phyloP scores from a whole-genome alignment of 2,888 invertebrate genomes.

The Rhamphomyia laevipes region DNA sequence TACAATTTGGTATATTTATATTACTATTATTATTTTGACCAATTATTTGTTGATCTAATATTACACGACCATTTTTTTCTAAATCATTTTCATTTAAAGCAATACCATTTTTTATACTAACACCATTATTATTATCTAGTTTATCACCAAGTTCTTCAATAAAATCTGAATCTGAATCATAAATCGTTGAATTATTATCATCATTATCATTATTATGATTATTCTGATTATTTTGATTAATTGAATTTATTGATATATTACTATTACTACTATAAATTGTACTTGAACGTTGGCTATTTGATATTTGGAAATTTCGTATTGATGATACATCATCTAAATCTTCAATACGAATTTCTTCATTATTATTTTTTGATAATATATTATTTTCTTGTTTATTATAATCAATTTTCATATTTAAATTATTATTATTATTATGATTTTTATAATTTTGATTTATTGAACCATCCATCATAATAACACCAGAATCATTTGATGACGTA shows the following conservation, averaged over 20 bases:
- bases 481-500: conserved; percentile 32
- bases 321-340: background rate
- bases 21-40: background rate
- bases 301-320: background rate
- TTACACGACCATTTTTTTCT: background rate
- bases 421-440: too few species aligned
- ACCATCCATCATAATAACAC: conserved; percentile 26
- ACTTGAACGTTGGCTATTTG: background rate
- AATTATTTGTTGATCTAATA: too few species aligned
- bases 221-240: background rate
- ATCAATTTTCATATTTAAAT: too few species aligned
- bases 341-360: background rate
- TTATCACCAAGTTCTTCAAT: background rate
- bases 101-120: background rate
- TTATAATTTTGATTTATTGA: too few species aligned
- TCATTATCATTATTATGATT: too few species aligned
- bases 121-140: background rate
- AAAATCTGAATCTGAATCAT: background rate
- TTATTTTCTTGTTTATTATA: too few species aligned
- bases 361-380: background rate
- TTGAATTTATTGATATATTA: background rate
- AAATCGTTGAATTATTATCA: too few species aligned
- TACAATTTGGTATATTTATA: background rate
- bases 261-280: background rate
- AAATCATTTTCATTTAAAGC: too few species aligned